Evolutionary conservation across 1,140 invertebrate species (phyloP), one percentile per base, ranked within the genome.

Genomic region (Drosophila auraria): DNA sequence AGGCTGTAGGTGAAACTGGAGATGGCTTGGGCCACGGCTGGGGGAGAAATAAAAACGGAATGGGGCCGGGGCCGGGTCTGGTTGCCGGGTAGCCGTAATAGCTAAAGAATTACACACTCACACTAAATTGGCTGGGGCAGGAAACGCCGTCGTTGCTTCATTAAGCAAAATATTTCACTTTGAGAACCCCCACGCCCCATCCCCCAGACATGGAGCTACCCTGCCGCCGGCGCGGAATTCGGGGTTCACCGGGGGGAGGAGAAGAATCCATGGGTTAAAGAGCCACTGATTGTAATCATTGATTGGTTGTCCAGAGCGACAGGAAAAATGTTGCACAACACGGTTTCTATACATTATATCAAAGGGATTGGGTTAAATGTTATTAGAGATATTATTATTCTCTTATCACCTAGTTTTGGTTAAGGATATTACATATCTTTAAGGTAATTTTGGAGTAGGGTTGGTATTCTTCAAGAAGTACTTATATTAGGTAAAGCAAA

Each of bases 71-170:
- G 60, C 38, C 56, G 23, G 20, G 30, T 25, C 47, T 58, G 78
- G 71, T 71, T 54, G 36, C 65, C 63, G 72, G 63, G 65, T 79
- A 82, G 87, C 80, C 83, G 77, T 92, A 92, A 92, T 92, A 78
- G 90, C 78, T 92, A 92, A 92, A 92, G 90, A 92, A 92, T 92
- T 92, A 92, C 90, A 92, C 80, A 87, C 86, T 87, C 86, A 92
- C 81, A 90, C 83, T 83, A 92, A 92, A 92, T 92, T 92, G 90
- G 90, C 90, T 82, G 76, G 80, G 86, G 87, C 90, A 92, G 90
- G 90, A 92, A 91, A 79, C 90, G 90, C 80, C 79, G 90, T 87
- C 90, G 90, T 91, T 91, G 90, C 90, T 91, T 91, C 90, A 91
- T 91, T 91, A 91, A 90, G 90, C 89, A 87, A 87, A 90, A 91